Evolutionary conservation across 2,888 invertebrate genomes (phyloP), one percentile per base, ranked within the genome.

Genomic region (Eristalis pertinax): DNA sequence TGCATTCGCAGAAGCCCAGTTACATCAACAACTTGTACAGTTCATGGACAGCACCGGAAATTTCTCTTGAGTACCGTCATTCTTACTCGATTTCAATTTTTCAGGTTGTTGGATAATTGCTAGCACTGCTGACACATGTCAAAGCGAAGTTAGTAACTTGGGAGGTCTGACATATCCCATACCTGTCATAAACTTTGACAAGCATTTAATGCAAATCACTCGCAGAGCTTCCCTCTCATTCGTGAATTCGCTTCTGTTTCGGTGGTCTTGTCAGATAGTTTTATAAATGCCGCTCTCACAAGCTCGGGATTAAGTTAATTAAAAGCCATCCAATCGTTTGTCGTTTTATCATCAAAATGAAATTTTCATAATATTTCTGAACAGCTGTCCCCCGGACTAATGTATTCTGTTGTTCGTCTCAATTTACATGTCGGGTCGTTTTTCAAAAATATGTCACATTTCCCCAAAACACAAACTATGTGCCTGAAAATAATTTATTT

Each of bases 401-500:
- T 50, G n/a, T 43, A 43, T 43, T 43, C 43, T 43, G 50, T 19
- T 50, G n/a, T 50, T 19, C 8, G 50, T 50, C 19, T 19, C 19
- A 50, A 50, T 50, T 50, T 50, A 50, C 50, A 50, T 50, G 50
- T 8, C 50, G 50, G 19, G 19, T 50, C 50, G 50, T 50, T 19
- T 50, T 19, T 50, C 50, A 50, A 50, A 50, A 19, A 50, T 43
- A 19, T 50, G 50, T 50, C 50, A 50, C n/a, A 50, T 50, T 19
- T 50, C 8, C 50, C 50, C 50, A 19, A 50, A 8, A 50, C 50
- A 50, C 50, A 50, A 50, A 19, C 38, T 38, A 38, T 13, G 13
- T 10, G n/a, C n/a, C 43, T n/a, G 43, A n/a, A 43, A 43, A 43
- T 64, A 64, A 64, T 74, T 64, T 73, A 75, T 75, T 63, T 64